Percentiles rank a stretch among this genome's conserved stretches.
Conservation (phyloP, 1,140 invertebrate genomes). For the Antheraea pernyi region DNA sequence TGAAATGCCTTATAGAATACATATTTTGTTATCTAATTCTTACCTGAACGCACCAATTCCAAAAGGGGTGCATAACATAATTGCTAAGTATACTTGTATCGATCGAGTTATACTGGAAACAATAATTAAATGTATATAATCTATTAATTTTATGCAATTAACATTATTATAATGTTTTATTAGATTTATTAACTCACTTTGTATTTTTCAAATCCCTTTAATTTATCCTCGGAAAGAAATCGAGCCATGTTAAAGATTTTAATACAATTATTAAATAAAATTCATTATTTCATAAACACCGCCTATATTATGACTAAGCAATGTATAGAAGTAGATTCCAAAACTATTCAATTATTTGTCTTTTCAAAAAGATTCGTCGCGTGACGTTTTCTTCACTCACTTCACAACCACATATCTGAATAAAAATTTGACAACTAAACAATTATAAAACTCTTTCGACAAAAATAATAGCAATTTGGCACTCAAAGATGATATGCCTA, state of each 20-base stretch:
- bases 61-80: slow-evolving; percentile 99
- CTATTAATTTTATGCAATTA: neutral
- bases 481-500: too few species aligned
- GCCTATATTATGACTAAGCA: slow-evolving; percentile 6
- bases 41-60: slow-evolving; percentile 97
- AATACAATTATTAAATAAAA: slow-evolving; percentile 22
- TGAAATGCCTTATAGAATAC: neutral
- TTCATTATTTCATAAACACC: slow-evolving; percentile 9
- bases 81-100: slow-evolving; percentile 96
- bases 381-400: neutral
- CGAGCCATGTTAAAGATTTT: slow-evolving; percentile 46
- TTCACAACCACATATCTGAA: neutral
- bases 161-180: neutral
- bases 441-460: neutral
- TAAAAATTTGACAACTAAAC: neutral
- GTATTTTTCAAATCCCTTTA: slow-evolving; percentile 76
- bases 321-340: neutral
- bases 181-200: slow-evolving; percentile 49
- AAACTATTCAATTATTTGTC: neutral
- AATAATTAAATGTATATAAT: slow-evolving; percentile 18
- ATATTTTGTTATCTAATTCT: slow-evolving; percentile 29
- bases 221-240: slow-evolving; percentile 67
- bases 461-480: too few species aligned
- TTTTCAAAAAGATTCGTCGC: slow-evolving; percentile 1
- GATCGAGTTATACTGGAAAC: slow-evolving; percentile 94